Evolutionary conservation across 1,140 invertebrate genomes (phyloP).

Genomic region (Drosophila navojoa): DNA sequence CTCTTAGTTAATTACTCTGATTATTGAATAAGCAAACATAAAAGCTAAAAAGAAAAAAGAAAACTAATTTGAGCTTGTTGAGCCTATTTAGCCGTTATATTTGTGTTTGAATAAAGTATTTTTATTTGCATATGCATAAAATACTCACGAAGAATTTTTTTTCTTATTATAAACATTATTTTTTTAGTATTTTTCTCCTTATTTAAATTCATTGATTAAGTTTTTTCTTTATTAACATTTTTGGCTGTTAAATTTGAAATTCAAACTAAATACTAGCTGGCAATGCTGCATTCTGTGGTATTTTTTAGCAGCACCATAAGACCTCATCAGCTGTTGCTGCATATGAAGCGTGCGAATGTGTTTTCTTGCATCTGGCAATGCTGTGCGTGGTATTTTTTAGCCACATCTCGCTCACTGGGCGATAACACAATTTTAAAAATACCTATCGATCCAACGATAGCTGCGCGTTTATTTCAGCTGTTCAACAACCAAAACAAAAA

Average conservation of each 20-base stretch:
- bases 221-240: too few species aligned
- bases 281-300: background rate
- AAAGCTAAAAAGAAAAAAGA: too few species aligned
- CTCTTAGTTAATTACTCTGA: background rate
- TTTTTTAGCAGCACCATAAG: background rate
- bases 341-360: background rate
- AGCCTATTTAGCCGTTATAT: too few species aligned
- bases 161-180: background rate
- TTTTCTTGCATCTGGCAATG: background rate
- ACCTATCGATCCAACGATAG: conserved; percentile 1
- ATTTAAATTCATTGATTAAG: too few species aligned
- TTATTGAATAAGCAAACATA: too few species aligned
- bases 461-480: conserved; percentile 31
- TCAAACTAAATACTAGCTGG: background rate
- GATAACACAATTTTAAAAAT: background rate
- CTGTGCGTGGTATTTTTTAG: conserved; percentile 3
- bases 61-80: too few species aligned
- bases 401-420: background rate
- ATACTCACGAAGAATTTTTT: too few species aligned
- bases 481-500: conserved; percentile 28
- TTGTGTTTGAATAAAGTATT: background rate
- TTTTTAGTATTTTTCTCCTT: too few species aligned
- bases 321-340: too few species aligned
- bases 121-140: background rate
- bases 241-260: background rate